phyloP scores from a whole-genome alignment of 2,113 vertebrate genomes.

The Acinonyx jubatus region DNA sequence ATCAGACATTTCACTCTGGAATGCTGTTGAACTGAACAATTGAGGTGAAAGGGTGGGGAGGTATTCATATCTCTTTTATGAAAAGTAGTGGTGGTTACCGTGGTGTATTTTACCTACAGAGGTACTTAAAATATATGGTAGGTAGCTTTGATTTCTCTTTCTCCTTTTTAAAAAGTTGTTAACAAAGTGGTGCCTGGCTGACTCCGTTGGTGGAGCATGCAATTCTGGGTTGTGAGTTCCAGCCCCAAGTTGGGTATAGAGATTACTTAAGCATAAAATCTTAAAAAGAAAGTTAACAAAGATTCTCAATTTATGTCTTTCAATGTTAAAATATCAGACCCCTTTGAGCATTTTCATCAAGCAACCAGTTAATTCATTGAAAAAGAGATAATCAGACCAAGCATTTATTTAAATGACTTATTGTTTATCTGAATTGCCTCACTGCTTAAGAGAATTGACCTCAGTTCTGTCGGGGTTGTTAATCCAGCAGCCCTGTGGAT shows the following conservation, averaged over 20 bases:
- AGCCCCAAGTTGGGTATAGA: not conserved
- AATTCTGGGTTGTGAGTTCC: not conserved
- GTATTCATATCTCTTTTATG: not conserved
- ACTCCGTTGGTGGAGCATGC: not conserved
- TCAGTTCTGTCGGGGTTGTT: not conserved
- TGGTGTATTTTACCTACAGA: not conserved
- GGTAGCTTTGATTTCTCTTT: not conserved
- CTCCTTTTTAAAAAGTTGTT: not conserved
- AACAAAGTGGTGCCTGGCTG: not conserved
- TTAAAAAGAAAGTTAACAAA: not conserved
- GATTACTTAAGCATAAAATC: not conserved
- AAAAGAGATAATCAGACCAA: not conserved
- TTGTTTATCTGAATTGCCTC: conserved; percentile 43
- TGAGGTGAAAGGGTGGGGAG: not conserved
- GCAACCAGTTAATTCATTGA: conserved; percentile 52
- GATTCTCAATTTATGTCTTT: not conserved
- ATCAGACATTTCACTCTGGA: not conserved
- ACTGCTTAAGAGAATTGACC: not conserved
- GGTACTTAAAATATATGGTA: not conserved
- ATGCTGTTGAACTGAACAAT: not conserved
- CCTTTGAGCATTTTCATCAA: conserved; percentile 39
- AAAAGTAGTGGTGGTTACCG: not conserved
- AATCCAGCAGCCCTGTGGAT: not conserved
- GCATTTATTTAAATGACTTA: conserved; percentile 12
- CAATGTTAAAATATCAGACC: not conserved